These are phyloP conservation scores for Drosophila algonquin DNA, from an alignment of 2,888 invertebrate genomes.

Conservation along the genomic window DNA sequence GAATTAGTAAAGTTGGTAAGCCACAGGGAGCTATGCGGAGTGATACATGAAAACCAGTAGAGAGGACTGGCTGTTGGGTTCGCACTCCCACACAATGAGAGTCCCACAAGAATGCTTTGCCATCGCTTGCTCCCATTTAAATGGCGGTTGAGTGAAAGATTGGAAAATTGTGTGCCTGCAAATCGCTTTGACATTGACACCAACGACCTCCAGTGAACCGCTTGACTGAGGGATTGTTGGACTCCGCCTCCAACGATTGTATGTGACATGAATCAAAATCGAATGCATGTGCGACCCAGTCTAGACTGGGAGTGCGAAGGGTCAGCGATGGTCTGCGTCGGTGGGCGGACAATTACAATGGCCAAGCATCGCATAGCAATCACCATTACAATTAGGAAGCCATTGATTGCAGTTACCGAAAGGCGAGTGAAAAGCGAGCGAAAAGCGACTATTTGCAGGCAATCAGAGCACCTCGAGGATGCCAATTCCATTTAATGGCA, in stretches of 20 bases:
- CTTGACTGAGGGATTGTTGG: constrained; percentile 24
- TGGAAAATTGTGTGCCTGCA: constrained; percentile 1
- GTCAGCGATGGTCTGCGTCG: constrained; percentile 6
- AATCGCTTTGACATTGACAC: constrained; percentile 50
- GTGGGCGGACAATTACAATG: constrained; percentile 8
- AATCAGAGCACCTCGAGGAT: constrained; percentile 36
- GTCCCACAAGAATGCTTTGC: background rate
- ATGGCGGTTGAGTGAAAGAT: background rate
- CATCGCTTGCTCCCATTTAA: background rate
- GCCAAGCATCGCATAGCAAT: constrained; percentile 15
- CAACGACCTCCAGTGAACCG: constrained; percentile 28
- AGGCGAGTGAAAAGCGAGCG: background rate
- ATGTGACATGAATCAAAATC: constrained; percentile 23
- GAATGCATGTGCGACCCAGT: constrained; percentile 7
- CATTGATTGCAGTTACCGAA: constrained; percentile 23
- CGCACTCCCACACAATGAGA: background rate
- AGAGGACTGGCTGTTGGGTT: background rate
- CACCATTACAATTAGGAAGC: constrained; percentile 19
- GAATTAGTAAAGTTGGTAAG: background rate
- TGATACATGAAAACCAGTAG: background rate
- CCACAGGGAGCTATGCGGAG: too few species aligned
- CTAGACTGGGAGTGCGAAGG: constrained; percentile 23
- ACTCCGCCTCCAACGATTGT: constrained; percentile 5
- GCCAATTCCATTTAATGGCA: background rate
- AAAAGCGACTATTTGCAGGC: constrained; percentile 25